Percentiles rank a stretch among this genome's conserved stretches.
These are phyloP conservation scores for Leptothorax acervorum DNA, from an alignment of 2,888 invertebrate species.

Conservation along the genomic window DNA sequence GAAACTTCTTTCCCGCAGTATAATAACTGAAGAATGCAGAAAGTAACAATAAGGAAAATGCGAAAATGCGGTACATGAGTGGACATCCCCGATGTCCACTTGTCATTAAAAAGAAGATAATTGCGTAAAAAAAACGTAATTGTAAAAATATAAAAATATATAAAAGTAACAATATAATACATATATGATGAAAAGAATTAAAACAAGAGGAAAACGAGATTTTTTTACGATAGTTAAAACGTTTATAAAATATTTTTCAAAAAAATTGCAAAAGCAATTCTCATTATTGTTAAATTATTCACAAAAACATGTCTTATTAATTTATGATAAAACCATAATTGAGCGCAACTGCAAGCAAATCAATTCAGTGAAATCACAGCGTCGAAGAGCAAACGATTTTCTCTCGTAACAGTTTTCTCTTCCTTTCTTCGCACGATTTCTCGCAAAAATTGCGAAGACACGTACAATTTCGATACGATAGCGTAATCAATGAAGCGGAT, in stretches of 20 bases:
- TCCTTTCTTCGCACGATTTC: background rate
- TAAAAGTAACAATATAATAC: background rate
- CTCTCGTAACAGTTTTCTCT: background rate
- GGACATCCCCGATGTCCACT: background rate
- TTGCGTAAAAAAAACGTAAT: background rate
- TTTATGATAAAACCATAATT: background rate
- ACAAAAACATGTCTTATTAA: background rate
- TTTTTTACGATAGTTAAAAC: background rate
- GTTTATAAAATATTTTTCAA: background rate
- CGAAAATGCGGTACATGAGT: background rate
- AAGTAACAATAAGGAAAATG: background rate
- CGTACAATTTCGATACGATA: background rate
- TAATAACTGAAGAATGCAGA: constrained; percentile 5
- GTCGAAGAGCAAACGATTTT: background rate
- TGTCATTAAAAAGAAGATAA: background rate
- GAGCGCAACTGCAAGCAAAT: background rate
- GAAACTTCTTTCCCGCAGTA: background rate
- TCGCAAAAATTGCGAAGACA: constrained; percentile 3
- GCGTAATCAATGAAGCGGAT: background rate
- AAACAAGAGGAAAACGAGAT: background rate
- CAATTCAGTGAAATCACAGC: background rate
- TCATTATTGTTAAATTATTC: background rate
- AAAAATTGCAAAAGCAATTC: background rate
- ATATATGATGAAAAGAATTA: background rate
- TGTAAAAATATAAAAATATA: background rate